Evolutionary conservation across 2,797 vertebrate genomes (phyloP).

Genomic region (Melanotaenia maccullochi): DNA sequence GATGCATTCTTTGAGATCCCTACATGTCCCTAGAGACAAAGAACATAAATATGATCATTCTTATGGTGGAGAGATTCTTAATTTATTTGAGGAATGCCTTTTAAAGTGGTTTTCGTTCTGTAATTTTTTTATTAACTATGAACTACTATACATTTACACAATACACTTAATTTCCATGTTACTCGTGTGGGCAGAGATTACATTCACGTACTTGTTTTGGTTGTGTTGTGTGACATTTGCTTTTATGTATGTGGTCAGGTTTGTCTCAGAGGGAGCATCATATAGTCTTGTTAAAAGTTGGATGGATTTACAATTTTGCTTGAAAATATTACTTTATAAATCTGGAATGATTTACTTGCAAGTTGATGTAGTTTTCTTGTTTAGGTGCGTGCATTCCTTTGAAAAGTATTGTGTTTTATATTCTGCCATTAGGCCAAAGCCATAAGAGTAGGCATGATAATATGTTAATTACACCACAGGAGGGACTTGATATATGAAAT

Average conservation of each 20-base stretch:
- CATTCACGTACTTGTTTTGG: neutral
- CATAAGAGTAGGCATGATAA: slow-evolving; percentile 18
- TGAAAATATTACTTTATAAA: neutral
- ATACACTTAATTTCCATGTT: neutral
- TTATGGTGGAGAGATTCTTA: too few species aligned
- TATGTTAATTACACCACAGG: slow-evolving; percentile 25
- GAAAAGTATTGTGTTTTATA: slow-evolving; percentile 4
- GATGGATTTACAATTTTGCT: neutral
- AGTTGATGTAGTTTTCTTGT: neutral
- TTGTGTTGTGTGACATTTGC: too few species aligned
- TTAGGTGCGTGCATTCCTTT: neutral
- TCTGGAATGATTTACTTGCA: neutral
- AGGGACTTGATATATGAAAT: slow-evolving; percentile 1
- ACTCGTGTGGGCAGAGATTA: neutral
- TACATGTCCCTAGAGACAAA: too few species aligned
- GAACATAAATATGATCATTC: too few species aligned
- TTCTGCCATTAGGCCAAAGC: slow-evolving; percentile 8
- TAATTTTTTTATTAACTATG: too few species aligned
- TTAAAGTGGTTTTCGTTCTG: too few species aligned
- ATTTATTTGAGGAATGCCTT: too few species aligned
- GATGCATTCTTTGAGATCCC: too few species aligned
- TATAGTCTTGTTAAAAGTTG: neutral
- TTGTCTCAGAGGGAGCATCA: neutral
- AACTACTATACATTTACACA: too few species aligned
- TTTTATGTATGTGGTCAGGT: neutral